Evolutionary conservation across 2,113 vertebrate genomes (phyloP), one percentile per base, ranked within the genome.

Genomic region (Triplophysa siluroides): DNA sequence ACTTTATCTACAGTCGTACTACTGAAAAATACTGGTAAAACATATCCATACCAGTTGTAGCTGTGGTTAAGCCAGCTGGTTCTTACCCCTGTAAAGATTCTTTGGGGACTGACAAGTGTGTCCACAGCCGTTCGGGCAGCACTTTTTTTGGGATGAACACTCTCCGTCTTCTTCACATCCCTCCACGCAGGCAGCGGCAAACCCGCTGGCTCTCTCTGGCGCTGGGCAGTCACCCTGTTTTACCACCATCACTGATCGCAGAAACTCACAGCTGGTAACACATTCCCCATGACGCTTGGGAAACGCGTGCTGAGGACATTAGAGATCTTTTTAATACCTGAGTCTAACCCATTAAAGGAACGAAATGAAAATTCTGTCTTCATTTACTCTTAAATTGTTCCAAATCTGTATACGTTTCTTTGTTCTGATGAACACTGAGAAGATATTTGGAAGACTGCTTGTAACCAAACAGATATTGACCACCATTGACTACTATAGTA

Each of bases 241-340:
- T 82, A 92, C 90, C 21, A 87, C 87, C 85, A 94, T 82, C 84
- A 94, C 90, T 0, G 95, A 93, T 67, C 92, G 93, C 21, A 97
- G 94, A 92, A 98, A 98, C 91, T 97, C 95, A 19, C 97, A 98
- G 92, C 97, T 98, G 45, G 94, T 94, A 88, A 95, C 86, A 80
- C 97, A 98, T 91, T 98, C 97, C 26, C 95, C 94, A 87, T 93
- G 95, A 86, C 94, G 95, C 90, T 92, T 96, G 84, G 95, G 94
- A 84, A 97, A 97, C 79, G 92, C 90, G 24, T 91, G 89, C 95
- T 97, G 72, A 3, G 14, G 60, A 72, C 75, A 56, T 74, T 12
- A 62, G 61, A 63, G 63, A 68, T 76, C 29, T 14, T 10, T 54
- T 54, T n/a, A 54, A 29, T 23, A 70, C 24, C 1, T 33, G 68